These are phyloP conservation scores for Lates japonicus DNA, from an alignment of 2,797 vertebrate species.

Conservation along the genomic window DNA sequence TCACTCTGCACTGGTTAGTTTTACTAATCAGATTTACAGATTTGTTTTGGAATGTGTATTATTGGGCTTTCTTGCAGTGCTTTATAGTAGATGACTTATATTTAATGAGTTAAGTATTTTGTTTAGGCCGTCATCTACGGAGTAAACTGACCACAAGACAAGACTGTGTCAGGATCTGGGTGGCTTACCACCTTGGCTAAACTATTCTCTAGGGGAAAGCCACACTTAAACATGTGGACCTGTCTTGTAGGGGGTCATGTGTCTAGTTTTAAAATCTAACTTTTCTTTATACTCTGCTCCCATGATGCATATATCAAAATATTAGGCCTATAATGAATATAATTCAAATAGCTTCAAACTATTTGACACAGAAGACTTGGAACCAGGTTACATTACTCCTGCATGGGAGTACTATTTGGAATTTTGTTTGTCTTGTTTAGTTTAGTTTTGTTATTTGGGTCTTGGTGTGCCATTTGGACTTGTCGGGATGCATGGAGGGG, in stretches of 20 bases:
- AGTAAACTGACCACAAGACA: not conserved
- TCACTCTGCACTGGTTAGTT: not conserved
- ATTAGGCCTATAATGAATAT: no score
- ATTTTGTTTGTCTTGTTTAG: not conserved
- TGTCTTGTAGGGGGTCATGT: not conserved
- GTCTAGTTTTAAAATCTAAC: not conserved
- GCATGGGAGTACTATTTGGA: no score
- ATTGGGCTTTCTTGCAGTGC: not conserved
- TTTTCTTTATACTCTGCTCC: not conserved
- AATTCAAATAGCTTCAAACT: no score
- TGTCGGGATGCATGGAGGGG: not conserved
- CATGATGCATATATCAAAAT: not conserved
- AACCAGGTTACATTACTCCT: no score
- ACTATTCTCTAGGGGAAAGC: no score
- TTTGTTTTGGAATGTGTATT: not conserved
- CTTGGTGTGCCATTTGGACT: not conserved
- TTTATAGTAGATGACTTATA: not conserved
- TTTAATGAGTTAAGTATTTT: not conserved
- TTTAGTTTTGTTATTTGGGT: not conserved
- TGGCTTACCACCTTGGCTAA: no score
- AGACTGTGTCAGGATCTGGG: not conserved
- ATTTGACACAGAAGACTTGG: no score
- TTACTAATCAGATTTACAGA: constrained; percentile 12
- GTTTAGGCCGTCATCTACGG: no score
- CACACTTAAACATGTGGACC: not conserved